Base-by-base conservation (phyloP, 2,888 invertebrate species). In the Cactoblastis cactorum region DNA sequence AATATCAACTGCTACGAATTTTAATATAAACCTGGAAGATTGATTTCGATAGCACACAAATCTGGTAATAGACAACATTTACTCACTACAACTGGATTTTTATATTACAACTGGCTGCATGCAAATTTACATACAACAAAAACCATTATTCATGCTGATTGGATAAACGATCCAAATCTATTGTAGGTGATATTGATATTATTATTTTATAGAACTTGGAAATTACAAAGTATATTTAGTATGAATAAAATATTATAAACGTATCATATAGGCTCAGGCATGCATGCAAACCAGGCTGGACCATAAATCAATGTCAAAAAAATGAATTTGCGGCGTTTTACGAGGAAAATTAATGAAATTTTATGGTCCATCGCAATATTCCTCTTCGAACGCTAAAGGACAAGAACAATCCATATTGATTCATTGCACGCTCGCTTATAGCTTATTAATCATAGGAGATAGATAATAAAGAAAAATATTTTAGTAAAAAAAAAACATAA, bases 221-320 rank as follows among this genome's bases (percentile, higher is more conserved):
- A n/a, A n/a, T n/a, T 28, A 28, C 32, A 51, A 61, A 45, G 58
- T 55, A 55, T 56, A 65, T 54, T 57, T 33, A 59, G 61, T 55
- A 61, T 54, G 55, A 57, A 62, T 61, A 67, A 18, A 41, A 28
- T 19, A 64, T 63, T 61, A 62, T 63, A 53, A 56, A 58, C 55
- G 54, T 64, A 59, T 62, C 62, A 54, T 61, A 60, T 58, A 56
- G 58, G 58, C 60, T 65, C 62, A 65, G 57, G 71, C 69, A 62
- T 71, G 74, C 73, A 75, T 69, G 69, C 71, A 69, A 71, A 62
- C 65, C 64, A 61, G 60, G 57, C 52, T 56, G 61, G 59, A 64
- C 55, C 74, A 80, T 84, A 81, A 77, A 83, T 84, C 83, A 82
- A 77, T 64, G 80, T 83, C 83, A 70, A 79, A 81, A 77, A 80